Evolutionary conservation across 2,113 vertebrate species (phyloP).

Genomic region (Hiodon alosoides): DNA sequence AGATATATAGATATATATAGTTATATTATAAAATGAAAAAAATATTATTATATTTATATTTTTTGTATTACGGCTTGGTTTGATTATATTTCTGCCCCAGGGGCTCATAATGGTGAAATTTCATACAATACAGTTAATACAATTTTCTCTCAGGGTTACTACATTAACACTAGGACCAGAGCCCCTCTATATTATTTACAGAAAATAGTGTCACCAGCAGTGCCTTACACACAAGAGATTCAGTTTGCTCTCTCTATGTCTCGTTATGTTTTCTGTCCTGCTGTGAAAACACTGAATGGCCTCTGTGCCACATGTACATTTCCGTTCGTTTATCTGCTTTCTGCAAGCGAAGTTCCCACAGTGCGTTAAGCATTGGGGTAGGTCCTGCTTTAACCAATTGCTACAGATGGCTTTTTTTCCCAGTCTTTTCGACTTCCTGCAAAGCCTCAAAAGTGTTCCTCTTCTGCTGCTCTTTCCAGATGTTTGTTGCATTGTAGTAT

Average conservation of each 20-base stretch:
- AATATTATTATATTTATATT: neutral
- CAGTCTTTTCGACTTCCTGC: neutral
- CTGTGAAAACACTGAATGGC: too few species aligned
- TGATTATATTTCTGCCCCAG: too few species aligned
- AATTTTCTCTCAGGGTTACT: neutral
- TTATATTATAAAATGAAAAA: too few species aligned
- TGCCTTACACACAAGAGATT: neutral
- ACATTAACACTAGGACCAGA: neutral
- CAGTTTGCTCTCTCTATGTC: neutral
- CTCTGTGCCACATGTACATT: too few species aligned
- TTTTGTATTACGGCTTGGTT: neutral
- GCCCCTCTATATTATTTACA: neutral
- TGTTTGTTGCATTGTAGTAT: conserved; percentile 7
- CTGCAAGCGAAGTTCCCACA: neutral
- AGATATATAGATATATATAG: too few species aligned
- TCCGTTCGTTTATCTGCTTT: too few species aligned
- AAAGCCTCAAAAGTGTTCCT: too few species aligned
- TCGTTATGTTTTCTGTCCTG: too few species aligned
- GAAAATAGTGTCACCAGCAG: neutral
- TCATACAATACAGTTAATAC: neutral
- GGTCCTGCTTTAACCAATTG: conserved; percentile 26
- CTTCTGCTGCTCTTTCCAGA: neutral
- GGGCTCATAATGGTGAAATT: neutral
- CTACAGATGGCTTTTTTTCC: too few species aligned
- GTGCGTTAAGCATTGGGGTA: conserved; percentile 25